These are phyloP conservation scores for Lytechinus pictus DNA, from an alignment of 35 echinoderm and acorn worm species.

Conservation along the genomic window DNA sequence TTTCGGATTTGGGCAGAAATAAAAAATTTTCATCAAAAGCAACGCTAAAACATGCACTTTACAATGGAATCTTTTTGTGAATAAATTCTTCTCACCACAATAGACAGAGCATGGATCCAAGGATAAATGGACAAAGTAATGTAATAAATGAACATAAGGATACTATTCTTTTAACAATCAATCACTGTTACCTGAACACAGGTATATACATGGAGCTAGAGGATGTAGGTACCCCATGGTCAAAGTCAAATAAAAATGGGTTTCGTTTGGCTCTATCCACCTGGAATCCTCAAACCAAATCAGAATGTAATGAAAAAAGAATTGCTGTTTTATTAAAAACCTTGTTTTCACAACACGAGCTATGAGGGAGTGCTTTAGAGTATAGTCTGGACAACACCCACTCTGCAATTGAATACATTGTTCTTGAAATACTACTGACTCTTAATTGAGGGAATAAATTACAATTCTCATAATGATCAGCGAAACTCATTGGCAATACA, in stretches of 20 bases:
- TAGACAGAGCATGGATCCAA: too few species aligned
- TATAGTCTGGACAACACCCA: neutral
- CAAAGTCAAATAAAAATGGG: neutral
- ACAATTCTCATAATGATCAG: neutral
- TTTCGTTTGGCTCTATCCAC: neutral
- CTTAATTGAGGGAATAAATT: neutral
- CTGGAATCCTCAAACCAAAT: constrained; percentile 4
- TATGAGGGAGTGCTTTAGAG: neutral
- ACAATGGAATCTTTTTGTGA: too few species aligned
- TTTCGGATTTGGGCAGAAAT: too few species aligned
- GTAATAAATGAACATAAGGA: too few species aligned
- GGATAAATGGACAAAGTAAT: too few species aligned
- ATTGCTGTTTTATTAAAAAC: neutral
- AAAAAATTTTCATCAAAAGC: too few species aligned
- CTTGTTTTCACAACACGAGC: neutral
- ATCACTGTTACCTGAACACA: too few species aligned
- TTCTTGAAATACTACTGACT: neutral
- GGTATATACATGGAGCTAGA: neutral
- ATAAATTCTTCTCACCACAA: too few species aligned
- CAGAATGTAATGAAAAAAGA: constrained; percentile 5
- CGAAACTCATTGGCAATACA: neutral
- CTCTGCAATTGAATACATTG: neutral
- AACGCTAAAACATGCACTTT: too few species aligned
- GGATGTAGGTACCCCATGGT: neutral
- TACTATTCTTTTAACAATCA: too few species aligned